A percentile compares a stretch with the other conserved stretches of the same genome.
Evolutionary conservation across 2,113 vertebrate species (phyloP).

Genomic region (Malaclemys terrapin): DNA sequence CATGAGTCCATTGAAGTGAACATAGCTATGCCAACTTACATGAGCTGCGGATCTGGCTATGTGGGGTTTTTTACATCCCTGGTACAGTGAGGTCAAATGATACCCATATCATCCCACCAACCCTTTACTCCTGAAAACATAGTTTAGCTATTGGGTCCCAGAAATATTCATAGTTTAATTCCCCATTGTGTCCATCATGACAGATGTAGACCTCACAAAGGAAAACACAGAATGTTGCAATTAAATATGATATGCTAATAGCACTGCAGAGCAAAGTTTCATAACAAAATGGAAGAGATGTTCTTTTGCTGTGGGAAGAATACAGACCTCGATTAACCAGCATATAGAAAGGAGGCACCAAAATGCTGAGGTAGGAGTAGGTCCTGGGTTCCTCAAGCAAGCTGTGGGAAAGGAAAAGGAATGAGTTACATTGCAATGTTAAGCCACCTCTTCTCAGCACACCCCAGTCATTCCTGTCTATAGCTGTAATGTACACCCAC

Average conservation of each 20-base stretch:
- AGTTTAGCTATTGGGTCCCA: neutral
- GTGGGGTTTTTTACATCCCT: neutral
- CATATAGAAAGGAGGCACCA: neutral
- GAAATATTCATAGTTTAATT: neutral
- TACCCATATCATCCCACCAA: neutral
- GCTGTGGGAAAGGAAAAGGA: neutral
- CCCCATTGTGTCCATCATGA: neutral
- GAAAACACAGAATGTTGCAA: neutral
- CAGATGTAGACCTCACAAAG: neutral
- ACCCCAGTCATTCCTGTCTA: neutral
- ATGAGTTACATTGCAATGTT: neutral
- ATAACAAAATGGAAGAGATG: neutral
- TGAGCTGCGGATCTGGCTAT: neutral
- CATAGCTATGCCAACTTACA: neutral
- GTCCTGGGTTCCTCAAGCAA: neutral
- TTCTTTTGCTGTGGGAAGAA: neutral
- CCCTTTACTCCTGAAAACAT: neutral
- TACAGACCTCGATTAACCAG: neutral
- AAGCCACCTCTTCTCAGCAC: neutral
- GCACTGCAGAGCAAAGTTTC: neutral
- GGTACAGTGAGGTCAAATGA: neutral
- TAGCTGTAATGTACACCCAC: neutral
- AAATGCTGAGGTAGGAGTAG: neutral
- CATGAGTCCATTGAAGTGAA: neutral
- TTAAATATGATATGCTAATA: neutral